Conservation (phyloP, 1,140 invertebrate genomes). For the Uloborus diversus region DNA sequence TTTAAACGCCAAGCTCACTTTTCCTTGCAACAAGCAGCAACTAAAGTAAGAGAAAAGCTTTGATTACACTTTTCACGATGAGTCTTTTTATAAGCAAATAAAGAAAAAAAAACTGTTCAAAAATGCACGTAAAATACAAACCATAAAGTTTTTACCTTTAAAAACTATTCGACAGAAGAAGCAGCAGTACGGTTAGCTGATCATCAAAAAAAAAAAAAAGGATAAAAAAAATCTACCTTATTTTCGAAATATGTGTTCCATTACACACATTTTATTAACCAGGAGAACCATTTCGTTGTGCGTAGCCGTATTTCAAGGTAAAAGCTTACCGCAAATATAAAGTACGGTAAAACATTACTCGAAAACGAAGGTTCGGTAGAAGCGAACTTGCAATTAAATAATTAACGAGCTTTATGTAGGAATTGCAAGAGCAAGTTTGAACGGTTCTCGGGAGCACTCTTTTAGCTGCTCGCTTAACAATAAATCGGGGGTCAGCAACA, state of each 20-base stretch:
- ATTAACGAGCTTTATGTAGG: conserved; percentile 52
- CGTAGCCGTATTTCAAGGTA: conserved; percentile 34
- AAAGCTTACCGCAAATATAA: conserved; percentile 47
- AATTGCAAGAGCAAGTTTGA: conserved; percentile 45
- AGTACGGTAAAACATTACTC: conserved; percentile 32
- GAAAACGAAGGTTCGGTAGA: conserved; percentile 41
- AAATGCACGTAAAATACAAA: no score
- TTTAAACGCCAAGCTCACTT: no score
- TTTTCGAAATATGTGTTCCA: conserved; percentile 24
- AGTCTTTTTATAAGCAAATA: no score
- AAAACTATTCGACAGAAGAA: no score
- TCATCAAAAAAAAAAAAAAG: neutral
- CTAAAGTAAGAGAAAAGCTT: no score
- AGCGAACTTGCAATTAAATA: conserved; percentile 47
- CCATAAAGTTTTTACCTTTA: no score
- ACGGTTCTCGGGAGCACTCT: conserved; percentile 17
- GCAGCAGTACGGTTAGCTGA: neutral
- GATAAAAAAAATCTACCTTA: neutral
- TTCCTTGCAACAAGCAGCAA: no score
- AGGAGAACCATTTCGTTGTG: conserved; percentile 26
- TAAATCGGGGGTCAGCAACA: conserved; percentile 15
- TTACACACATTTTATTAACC: conserved; percentile 49
- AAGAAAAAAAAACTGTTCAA: no score
- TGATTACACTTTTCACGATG: no score
- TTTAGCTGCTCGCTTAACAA: conserved; percentile 38